Percentiles rank a stretch among this genome's conserved stretches.
Evolutionary conservation across 2,113 vertebrate genomes (phyloP).

Genomic region (Alethe castanea): DNA sequence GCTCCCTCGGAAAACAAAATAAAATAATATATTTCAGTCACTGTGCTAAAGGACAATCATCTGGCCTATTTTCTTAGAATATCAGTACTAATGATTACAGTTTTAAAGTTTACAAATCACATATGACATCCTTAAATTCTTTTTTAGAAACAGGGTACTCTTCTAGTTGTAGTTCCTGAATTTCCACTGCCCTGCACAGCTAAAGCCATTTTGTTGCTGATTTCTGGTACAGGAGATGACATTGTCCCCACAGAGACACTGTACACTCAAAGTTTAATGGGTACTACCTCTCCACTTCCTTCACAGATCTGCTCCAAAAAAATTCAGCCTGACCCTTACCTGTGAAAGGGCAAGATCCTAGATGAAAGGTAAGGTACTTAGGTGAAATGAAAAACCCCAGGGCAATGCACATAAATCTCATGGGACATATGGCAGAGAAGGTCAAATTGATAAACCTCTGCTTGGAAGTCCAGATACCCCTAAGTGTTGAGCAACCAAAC

Average conservation of each 20-base stretch:
- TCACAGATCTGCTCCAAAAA: neutral
- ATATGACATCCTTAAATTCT: neutral
- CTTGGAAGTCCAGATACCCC: neutral
- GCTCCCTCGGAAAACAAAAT: neutral
- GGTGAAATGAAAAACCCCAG: neutral
- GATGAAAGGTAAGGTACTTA: neutral
- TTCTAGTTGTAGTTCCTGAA: neutral
- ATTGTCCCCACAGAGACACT: neutral
- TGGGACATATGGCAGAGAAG: neutral
- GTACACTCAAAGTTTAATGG: neutral
- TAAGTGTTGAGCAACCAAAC: neutral
- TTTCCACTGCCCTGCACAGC: neutral
- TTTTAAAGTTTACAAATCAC: neutral
- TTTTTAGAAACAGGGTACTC: neutral
- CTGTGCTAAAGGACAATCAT: neutral
- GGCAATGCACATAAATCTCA: neutral
- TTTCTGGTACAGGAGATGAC: neutral
- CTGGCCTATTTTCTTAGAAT: neutral
- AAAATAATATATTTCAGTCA: neutral
- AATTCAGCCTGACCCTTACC: neutral
- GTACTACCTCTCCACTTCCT: neutral
- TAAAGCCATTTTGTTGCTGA: neutral
- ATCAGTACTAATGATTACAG: neutral
- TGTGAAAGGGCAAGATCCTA: neutral
- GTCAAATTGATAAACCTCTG: neutral